Conservation (phyloP, 2,797 vertebrate genomes). For the Pseudomugil tenellus region DNA sequence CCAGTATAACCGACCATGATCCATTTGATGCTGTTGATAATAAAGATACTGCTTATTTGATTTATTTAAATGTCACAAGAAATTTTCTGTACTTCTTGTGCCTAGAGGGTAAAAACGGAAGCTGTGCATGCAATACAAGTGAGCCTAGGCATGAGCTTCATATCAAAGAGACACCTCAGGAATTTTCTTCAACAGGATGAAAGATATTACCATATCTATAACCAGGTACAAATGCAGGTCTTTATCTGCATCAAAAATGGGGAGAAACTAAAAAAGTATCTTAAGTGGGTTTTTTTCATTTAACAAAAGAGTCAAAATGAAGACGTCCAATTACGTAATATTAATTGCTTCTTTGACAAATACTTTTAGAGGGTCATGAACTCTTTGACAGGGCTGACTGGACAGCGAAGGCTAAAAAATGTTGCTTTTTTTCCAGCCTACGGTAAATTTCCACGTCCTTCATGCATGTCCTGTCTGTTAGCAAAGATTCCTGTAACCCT, state of each 20-base stretch:
- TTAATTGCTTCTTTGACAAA: background rate
- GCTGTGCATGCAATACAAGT: too few relatives aligned
- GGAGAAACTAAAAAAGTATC: background rate
- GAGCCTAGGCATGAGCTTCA: slow-evolving; percentile 17
- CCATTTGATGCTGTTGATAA: slow-evolving; percentile 33
- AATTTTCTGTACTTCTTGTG: slow-evolving; percentile 24
- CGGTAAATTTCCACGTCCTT: slow-evolving; percentile 1
- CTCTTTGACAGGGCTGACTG: slow-evolving; percentile 8
- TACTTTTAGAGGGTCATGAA: slow-evolving; percentile 25
- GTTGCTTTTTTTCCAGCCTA: background rate
- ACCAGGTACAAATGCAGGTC: background rate
- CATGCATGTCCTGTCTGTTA: background rate
- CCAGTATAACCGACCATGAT: slow-evolving; percentile 34
- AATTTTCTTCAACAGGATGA: slow-evolving; percentile 19
- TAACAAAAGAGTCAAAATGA: slow-evolving; percentile 15
- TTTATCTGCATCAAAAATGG: background rate
- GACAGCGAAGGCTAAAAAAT: slow-evolving; percentile 7
- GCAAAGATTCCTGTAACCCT: background rate
- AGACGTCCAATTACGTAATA: slow-evolving; percentile 1
- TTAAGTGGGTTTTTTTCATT: background rate
- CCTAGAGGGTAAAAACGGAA: slow-evolving; percentile 39
- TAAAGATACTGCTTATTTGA: slow-evolving; percentile 32
- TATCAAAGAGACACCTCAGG: slow-evolving; percentile 29
- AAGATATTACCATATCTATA: slow-evolving; percentile 13
- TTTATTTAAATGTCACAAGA: slow-evolving; percentile 46